A percentile compares a stretch with the other conserved stretches of the same genome.
Evolutionary conservation across 2,888 invertebrate genomes (phyloP).

Genomic region (Dioctria linearis): DNA sequence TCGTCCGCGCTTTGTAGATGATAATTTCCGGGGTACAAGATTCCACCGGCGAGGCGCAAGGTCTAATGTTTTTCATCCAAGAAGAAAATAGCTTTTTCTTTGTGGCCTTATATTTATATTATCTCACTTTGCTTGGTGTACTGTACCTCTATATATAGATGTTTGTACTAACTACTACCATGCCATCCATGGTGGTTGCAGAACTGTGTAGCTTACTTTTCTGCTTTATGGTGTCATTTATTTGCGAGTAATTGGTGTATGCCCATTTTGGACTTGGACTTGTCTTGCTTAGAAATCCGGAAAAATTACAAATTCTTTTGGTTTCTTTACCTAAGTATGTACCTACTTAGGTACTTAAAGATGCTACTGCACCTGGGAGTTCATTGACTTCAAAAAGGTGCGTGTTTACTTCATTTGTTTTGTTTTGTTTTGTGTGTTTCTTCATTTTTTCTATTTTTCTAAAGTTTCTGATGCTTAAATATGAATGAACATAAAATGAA

Average conservation of each 20-base stretch:
- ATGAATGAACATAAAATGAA: too few species aligned
- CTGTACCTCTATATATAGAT: neutral
- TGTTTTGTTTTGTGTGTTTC: too few species aligned
- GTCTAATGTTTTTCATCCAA: neutral
- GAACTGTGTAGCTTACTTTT: too few species aligned
- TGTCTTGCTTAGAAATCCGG: constrained; percentile 3
- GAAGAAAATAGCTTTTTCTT: neutral
- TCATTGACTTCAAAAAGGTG: neutral
- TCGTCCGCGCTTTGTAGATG: neutral
- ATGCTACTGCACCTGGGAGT: neutral
- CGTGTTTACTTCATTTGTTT: neutral
- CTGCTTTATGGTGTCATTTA: neutral
- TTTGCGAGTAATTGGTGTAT: constrained; percentile 25
- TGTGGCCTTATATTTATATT: neutral
- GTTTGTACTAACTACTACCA: too few species aligned
- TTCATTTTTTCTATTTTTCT: too few species aligned
- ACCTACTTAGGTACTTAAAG: neutral
- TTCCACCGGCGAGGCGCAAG: neutral
- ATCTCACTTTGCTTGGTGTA: neutral
- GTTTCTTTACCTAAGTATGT: neutral
- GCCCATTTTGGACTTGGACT: neutral
- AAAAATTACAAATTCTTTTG: constrained; percentile 12
- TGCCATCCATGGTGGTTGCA: too few species aligned
- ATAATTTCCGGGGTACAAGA: neutral
- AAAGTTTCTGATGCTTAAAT: too few species aligned